These are phyloP conservation scores for Tethea ocularis DNA, from an alignment of 2,888 invertebrate species.

Conservation along the genomic window DNA sequence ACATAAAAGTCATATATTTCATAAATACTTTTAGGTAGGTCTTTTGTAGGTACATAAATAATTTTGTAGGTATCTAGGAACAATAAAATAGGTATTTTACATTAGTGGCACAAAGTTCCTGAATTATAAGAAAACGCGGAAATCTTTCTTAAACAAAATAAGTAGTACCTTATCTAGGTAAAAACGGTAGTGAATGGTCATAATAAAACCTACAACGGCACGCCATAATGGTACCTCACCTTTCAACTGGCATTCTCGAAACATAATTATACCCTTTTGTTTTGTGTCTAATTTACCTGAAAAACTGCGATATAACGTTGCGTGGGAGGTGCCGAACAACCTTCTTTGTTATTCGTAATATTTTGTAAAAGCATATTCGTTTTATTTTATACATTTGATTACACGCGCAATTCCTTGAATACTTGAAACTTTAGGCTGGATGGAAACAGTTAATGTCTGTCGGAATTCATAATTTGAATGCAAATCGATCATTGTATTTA, in stretches of 20 bases:
- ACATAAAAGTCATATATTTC: too few relatives aligned
- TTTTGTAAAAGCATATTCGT: neutral
- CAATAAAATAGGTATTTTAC: too few relatives aligned
- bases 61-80: too few relatives aligned
- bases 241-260: neutral
- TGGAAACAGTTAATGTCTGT: too few relatives aligned
- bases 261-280: conserved; percentile 7
- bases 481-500: too few relatives aligned
- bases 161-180: neutral
- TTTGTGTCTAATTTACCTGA: conserved; percentile 25
- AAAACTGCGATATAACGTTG: conserved; percentile 42
- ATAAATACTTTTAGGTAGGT: too few relatives aligned
- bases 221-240: neutral
- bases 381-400: neutral
- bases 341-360: conserved; percentile 19
- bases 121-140: too few relatives aligned
- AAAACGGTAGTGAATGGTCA: neutral
- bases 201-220: neutral
- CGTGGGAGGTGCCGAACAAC: conserved; percentile 10
- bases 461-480: too few relatives aligned
- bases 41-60: too few relatives aligned
- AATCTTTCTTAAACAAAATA: neutral
- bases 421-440: too few relatives aligned
- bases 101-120: neutral
- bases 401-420: too few relatives aligned